phyloP scores from a whole-genome alignment of 2,888 invertebrate genomes.

The Rugalucina vietnamica region DNA sequence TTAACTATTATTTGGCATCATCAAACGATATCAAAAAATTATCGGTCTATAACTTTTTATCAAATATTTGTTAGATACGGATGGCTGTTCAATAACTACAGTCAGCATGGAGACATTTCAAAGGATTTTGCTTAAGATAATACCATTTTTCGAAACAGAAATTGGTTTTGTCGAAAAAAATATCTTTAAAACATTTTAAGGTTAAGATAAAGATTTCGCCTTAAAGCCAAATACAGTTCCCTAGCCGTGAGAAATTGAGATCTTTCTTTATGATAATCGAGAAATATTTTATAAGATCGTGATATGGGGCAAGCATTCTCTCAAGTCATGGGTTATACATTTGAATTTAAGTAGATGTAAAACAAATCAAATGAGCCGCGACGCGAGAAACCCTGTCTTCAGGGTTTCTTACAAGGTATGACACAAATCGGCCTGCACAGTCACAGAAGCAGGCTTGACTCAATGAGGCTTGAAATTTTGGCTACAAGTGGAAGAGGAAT shows the following conservation, averaged over 20 bases:
- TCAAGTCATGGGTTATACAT: conserved; percentile 11
- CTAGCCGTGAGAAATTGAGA: conserved; percentile 14
- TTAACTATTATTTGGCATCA: neutral
- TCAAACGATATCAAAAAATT: conserved; percentile 3
- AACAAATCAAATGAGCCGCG: conserved; percentile 14
- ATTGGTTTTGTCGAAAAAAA: conserved; percentile 32
- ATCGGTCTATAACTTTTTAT: conserved; percentile 37
- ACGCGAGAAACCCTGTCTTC: too few species aligned
- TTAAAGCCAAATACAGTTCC: conserved; percentile 5
- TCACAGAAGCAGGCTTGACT: too few species aligned
- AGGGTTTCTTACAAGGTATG: too few species aligned
- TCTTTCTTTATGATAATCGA: conserved; percentile 1
- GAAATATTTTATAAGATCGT: conserved; percentile 12
- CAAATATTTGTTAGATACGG: conserved; percentile 18
- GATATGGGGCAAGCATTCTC: conserved; percentile 9
- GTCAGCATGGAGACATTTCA: conserved; percentile 41
- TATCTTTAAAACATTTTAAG: conserved; percentile 52
- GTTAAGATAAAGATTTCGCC: conserved; percentile 24
- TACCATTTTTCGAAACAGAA: conserved; percentile 51
- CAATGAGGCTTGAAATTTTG: too few species aligned
- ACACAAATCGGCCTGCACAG: too few species aligned
- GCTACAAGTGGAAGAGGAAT: too few species aligned
- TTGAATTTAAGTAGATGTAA: conserved; percentile 15
- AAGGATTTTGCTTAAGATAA: conserved; percentile 60
- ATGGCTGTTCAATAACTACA: neutral